Evolutionary conservation across 2,797 vertebrate species (phyloP).

Genomic region (Anguilla megastoma): DNA sequence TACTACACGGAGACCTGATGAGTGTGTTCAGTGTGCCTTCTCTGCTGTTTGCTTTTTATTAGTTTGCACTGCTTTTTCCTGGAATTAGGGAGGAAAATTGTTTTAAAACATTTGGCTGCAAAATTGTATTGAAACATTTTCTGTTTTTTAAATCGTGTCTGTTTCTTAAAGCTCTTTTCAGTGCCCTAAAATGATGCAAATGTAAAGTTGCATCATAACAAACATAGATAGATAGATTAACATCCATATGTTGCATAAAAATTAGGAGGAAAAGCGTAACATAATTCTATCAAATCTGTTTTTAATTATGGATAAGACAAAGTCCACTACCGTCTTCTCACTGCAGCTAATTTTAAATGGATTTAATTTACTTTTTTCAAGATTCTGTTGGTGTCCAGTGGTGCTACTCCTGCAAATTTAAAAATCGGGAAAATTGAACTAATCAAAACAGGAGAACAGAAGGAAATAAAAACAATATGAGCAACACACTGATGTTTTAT

Average conservation of each 20-base stretch:
- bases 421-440: background rate
- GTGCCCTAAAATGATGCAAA: background rate
- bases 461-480: constrained; percentile 34
- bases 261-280: constrained; percentile 61
- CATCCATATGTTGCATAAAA: constrained; percentile 70
- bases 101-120: too few relatives aligned
- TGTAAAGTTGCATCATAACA: background rate
- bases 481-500: constrained; percentile 49
- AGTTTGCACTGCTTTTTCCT: too few relatives aligned
- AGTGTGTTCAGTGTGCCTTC: too few relatives aligned
- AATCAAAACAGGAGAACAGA: constrained; percentile 27
- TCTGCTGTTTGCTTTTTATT: too few relatives aligned
- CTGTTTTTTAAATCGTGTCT: background rate
- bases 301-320: constrained; percentile 73
- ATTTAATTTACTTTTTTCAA: background rate
- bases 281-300: constrained; percentile 74
- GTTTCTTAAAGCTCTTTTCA: background rate
- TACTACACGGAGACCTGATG: too few relatives aligned
- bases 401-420: background rate
- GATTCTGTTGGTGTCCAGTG: constrained; percentile 14
- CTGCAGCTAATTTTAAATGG: background rate
- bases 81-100: too few relatives aligned
- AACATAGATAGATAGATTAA: constrained; percentile 53
- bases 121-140: too few relatives aligned
- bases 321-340: constrained; percentile 68